These are phyloP conservation scores for Murina feae DNA, from an alignment of 2,113 vertebrate genomes.

Conservation along the genomic window DNA sequence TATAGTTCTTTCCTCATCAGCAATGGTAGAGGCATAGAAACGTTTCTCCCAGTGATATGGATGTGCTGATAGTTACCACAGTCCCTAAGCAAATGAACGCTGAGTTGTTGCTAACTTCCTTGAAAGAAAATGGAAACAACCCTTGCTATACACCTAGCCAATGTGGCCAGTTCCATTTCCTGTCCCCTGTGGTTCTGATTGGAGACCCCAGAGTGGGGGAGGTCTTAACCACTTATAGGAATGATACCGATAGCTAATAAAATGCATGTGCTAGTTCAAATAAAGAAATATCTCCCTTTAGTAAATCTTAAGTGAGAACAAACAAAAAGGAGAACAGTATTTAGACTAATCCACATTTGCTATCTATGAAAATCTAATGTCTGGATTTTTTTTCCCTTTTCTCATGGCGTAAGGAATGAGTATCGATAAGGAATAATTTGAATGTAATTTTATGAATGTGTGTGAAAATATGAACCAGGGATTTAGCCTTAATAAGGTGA, in stretches of 20 bases:
- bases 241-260: not conserved
- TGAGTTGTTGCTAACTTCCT: not conserved
- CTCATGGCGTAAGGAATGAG: slow-evolving; percentile 51
- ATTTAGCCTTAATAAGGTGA: slow-evolving; percentile 79
- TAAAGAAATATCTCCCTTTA: slow-evolving; percentile 46
- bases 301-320: slow-evolving; percentile 61
- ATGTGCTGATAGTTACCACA: slow-evolving; percentile 25
- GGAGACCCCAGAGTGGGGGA: not conserved
- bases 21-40: not conserved
- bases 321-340: slow-evolving; percentile 50
- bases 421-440: slow-evolving; percentile 66
- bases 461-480: slow-evolving; percentile 69
- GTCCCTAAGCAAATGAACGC: slow-evolving; percentile 6
- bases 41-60: not conserved
- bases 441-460: slow-evolving; percentile 79
- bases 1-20: not conserved
- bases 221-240: not conserved
- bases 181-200: slow-evolving; percentile 38
- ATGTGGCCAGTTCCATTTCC: not conserved
- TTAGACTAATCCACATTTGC: slow-evolving; percentile 72
- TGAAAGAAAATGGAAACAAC: not conserved
- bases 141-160: not conserved
- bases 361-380: slow-evolving; percentile 64
- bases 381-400: slow-evolving; percentile 46
- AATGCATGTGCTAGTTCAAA: slow-evolving; percentile 31